Base-by-base conservation (phyloP, 2,113 vertebrate genomes). In the Speoplatyrhinus poulsoni region DNA sequence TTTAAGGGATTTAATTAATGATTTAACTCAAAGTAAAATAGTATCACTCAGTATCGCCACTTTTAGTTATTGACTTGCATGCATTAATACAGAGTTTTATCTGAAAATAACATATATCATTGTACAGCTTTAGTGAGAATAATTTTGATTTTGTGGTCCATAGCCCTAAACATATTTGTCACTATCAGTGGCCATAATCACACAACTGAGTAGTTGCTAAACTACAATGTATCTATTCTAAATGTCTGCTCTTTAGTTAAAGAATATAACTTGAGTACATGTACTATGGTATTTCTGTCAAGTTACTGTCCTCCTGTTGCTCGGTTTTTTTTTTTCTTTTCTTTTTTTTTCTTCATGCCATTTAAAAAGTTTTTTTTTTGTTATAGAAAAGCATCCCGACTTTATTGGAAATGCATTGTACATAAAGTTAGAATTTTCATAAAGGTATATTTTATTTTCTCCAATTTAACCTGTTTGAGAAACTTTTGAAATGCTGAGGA, bases 371-470 rank as follows among this genome's bases (percentile, higher is more conserved):
- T 64, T 61, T 12, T 11, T 12, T 68, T 63, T 76, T 61, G 17
- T 41, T 41, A 41, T 6, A 41, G 26, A 36, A 58, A 3, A 33
- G 12, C 46, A 2, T 62, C 88, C 71, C 56, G 41, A 55, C 13
- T 58, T 55, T 63, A 49, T 3, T 67, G 26, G 9, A 77, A 17
- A 46, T 59, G 46, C 66, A 72, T 74, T 89, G 46, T 84, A 87
- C 41, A 85, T 82, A 76, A 62, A 66, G 17, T 46, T 72, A 54
- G 57, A 47, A 26, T 62, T 79, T 80, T 82, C 13, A 77, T 32
- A 60, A 65, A 65, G 46, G 50, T 3, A 52, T 67, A 50, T 75
- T 82, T 80, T 68, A 69, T 5, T 26, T 70, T 80, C 65, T 15
- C 70, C 15, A 17, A 2, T 64, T 4, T 67, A 3, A 49, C 48